Evolutionary conservation across 2,797 vertebrate species (phyloP).

Genomic region (Diglossa cyanea): DNA sequence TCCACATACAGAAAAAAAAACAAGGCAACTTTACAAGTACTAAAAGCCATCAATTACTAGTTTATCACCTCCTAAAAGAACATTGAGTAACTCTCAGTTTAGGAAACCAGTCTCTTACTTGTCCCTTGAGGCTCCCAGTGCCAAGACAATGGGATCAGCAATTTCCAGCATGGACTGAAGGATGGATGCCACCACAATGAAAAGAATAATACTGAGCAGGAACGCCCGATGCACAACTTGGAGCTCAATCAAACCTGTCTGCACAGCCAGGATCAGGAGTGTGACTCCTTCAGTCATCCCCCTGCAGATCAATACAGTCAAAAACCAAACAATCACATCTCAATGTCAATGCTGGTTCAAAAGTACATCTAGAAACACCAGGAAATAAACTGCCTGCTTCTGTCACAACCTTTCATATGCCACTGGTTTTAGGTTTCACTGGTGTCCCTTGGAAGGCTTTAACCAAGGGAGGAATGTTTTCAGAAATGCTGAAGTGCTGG

Average conservation of each 20-base stretch:
- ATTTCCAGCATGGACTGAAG: conserved; percentile 99
- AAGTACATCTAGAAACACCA: not conserved
- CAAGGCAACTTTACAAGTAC: not conserved
- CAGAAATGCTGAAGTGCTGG: not conserved
- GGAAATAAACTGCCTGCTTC: not conserved
- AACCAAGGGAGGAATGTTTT: not conserved
- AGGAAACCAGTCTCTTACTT: conserved; percentile 80
- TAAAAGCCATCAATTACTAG: conserved; percentile 9
- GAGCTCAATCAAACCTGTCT: conserved; percentile 96
- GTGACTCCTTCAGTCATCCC: conserved; percentile 99
- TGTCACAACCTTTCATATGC: not conserved
- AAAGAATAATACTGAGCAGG: conserved; percentile 97
- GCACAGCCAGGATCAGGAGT: conserved; percentile 92
- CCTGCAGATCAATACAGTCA: conserved; percentile 67
- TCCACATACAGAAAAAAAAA: not conserved
- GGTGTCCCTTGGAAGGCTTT: not conserved
- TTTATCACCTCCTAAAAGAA: conserved; percentile 26
- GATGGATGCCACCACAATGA: conserved; percentile 96
- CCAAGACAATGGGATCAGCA: conserved; percentile 95
- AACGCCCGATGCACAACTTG: conserved; percentile 97
- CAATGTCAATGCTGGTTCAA: not conserved
- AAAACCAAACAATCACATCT: not conserved
- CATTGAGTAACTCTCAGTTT: conserved; percentile 3
- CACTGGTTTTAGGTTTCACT: not conserved
- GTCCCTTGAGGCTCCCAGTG: conserved; percentile 94